phyloP scores from a whole-genome alignment of 2,797 vertebrate genomes.

The Poeciliopsis gracilis region DNA sequence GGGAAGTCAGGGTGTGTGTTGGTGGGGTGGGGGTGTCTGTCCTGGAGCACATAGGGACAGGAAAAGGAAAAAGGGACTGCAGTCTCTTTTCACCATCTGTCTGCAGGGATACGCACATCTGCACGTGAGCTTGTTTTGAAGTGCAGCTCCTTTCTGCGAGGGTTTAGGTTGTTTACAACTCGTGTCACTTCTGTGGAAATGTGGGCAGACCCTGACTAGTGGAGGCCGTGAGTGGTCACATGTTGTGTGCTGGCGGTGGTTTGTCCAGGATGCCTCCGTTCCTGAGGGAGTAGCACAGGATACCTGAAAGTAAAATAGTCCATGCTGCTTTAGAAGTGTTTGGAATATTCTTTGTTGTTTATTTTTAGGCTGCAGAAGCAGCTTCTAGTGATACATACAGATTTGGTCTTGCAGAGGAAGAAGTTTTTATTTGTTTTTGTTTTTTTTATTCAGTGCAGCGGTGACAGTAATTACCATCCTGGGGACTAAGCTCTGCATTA shows the following conservation, averaged over 20 bases:
- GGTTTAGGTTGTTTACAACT: conserved; percentile 46
- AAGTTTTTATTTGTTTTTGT: background rate
- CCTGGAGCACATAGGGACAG: conserved; percentile 28
- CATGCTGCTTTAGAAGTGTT: background rate
- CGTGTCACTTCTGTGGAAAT: conserved; percentile 30
- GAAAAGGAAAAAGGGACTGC: conserved; percentile 38
- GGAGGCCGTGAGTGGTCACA: background rate
- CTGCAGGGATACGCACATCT: conserved; percentile 44
- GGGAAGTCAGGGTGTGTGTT: conserved; percentile 31
- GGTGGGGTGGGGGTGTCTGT: conserved; percentile 39
- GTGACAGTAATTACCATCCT: conserved; percentile 64
- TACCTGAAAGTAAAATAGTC: background rate
- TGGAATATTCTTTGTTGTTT: background rate
- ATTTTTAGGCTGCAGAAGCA: conserved; percentile 7
- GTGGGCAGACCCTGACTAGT: conserved; percentile 24
- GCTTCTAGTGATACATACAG: conserved; percentile 15
- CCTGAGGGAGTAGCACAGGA: background rate
- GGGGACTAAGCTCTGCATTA: conserved; percentile 38
- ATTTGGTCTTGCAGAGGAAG: conserved; percentile 42
- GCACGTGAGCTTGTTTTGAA: conserved; percentile 37
- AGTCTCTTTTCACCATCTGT: conserved; percentile 48
- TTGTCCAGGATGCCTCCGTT: conserved; percentile 7
- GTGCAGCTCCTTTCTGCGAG: conserved; percentile 17
- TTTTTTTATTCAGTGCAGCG: conserved; percentile 58
- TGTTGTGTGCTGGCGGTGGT: conserved; percentile 12